phyloP scores from a whole-genome alignment of 2,888 invertebrate genomes.

The Mechanitis messenoides region DNA sequence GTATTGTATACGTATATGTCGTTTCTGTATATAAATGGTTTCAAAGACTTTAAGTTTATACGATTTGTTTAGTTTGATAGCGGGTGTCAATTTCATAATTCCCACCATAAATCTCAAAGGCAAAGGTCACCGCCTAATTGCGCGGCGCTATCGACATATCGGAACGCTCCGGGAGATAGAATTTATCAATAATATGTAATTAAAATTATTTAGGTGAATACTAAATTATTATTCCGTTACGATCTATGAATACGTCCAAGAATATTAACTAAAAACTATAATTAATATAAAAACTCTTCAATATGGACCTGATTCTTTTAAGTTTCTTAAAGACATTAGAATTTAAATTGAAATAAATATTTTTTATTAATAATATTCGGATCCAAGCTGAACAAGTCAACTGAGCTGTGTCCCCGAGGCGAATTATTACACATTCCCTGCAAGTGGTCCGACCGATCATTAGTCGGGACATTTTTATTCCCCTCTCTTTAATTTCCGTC shows the following conservation, averaged over 20 bases:
- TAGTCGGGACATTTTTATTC: slow-evolving; percentile 73
- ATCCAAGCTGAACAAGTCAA: slow-evolving; percentile 29
- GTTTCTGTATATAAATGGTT: neutral
- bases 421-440: slow-evolving; percentile 71
- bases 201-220: slow-evolving; percentile 70
- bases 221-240: slow-evolving; percentile 27
- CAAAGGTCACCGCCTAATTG: slow-evolving; percentile 73
- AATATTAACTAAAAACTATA: neutral
- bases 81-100: slow-evolving; percentile 56
- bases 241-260: slow-evolving; percentile 5
- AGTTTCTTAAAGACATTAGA: neutral
- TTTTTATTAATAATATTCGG: slow-evolving; percentile 6
- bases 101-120: slow-evolving; percentile 71
- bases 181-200: slow-evolving; percentile 76
- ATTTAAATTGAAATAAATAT: neutral
- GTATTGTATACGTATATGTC: neutral
- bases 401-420: slow-evolving; percentile 57
- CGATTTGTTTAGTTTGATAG: slow-evolving; percentile 24
- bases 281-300: neutral
- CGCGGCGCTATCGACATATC: slow-evolving; percentile 68
- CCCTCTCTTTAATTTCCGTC: slow-evolving; percentile 74
- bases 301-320: neutral
- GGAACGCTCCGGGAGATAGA: slow-evolving; percentile 63
- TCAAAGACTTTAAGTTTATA: neutral
- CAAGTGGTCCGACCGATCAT: slow-evolving; percentile 67